Evolutionary conservation across 2,113 vertebrate species (phyloP), one percentile per base, ranked within the genome.

Genomic region (Engystomops pustulosus): DNA sequence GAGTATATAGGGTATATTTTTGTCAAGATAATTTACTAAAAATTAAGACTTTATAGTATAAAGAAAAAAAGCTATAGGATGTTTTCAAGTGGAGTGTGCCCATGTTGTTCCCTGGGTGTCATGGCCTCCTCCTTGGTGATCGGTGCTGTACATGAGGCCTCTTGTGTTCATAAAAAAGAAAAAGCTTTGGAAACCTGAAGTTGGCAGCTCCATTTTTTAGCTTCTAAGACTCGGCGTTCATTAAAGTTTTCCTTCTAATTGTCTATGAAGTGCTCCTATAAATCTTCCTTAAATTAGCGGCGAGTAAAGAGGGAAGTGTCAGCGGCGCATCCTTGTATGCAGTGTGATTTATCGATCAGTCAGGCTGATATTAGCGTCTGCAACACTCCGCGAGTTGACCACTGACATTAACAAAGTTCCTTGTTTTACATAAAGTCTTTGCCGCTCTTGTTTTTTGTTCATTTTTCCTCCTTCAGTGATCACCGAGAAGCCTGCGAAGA

Each of bases 311-410:
- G 62, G 83, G 70, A 69, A 44, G 62, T 70, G 83, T 84, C 75
- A 55, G 47, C 62, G 51, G 83, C 65, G 83, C 83, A 84, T 84
- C 75, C 74, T 84, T 84, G 62, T 84, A 70, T 84, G 74, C 83
- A 78, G 6, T 44, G 75, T 84, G 83, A 84, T 84, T 84, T 79
- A 84, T 84, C 58, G 83, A 84, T 79, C 75, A 69, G 83, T 84
- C 83, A 70, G 62, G 45, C 83, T 44, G 62, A 84, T 84, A 84
- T 84, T 84, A 79, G 58, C 32, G 72, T 84, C 49, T 69, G 62
- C 25, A 79, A 69, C 74, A 76, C 74, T 79, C 75, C 5, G 62
- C 47, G 83, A 70, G 83, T 84, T 84, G 74, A 84, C 83, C 83
- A 84, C 30, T 70, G 83, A 79, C 74, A 79, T 84, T 84, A 84